These are phyloP conservation scores for Gorsachius magnificus DNA, from an alignment of 2,797 vertebrate genomes.

Conservation along the genomic window DNA sequence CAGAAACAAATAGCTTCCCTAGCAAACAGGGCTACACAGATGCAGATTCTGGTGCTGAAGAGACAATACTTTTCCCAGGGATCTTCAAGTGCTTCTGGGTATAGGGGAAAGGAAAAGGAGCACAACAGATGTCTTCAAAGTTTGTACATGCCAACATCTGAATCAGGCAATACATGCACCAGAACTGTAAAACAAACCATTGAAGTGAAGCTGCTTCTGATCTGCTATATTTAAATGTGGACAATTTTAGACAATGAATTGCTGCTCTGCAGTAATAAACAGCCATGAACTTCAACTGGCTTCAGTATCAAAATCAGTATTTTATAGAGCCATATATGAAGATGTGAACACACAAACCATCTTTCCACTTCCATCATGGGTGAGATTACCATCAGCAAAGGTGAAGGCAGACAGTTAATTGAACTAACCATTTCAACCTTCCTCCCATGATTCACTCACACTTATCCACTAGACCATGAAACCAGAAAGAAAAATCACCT, in stretches of 20 bases:
- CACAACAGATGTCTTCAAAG: neutral
- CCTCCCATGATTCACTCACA: neutral
- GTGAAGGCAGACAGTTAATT: neutral
- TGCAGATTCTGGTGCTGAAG: neutral
- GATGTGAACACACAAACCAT: neutral
- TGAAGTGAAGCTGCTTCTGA: neutral
- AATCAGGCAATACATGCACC: neutral
- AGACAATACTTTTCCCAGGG: neutral
- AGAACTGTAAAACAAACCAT: conserved; percentile 16
- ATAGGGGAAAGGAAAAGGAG: neutral
- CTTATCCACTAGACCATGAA: neutral
- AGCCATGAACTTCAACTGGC: neutral
- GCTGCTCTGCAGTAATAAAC: neutral
- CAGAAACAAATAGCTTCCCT: neutral
- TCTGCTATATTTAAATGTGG: neutral
- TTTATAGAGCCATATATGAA: neutral
- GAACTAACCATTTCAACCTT: neutral
- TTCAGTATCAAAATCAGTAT: neutral
- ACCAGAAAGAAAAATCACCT: neutral
- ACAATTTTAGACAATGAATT: neutral
- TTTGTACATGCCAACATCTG: neutral
- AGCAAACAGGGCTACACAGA: neutral
- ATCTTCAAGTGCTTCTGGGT: neutral
- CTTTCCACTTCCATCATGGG: neutral
- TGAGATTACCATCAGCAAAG: neutral